phyloP scores from a whole-genome alignment of 2,888 invertebrate genomes.

The Caenorhabditis sp. region DNA sequence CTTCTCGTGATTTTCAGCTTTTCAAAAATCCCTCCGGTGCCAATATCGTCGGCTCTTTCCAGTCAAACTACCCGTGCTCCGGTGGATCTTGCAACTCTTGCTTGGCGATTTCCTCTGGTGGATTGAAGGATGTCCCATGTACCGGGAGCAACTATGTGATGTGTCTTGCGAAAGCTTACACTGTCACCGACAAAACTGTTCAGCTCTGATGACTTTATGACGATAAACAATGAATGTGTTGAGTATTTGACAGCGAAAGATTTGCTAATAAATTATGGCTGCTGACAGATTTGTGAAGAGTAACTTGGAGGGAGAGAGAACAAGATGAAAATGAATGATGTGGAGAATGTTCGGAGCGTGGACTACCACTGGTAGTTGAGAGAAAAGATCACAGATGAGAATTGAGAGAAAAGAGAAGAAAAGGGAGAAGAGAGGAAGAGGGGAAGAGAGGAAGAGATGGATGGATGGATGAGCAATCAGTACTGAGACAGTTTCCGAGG shows the following conservation, averaged over 20 bases:
- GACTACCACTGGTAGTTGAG: not conserved
- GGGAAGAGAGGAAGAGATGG: not conserved
- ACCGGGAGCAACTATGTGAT: not conserved
- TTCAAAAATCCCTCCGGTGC: not conserved
- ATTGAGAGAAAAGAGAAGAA: conserved; percentile 7
- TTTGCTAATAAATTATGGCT: not conserved
- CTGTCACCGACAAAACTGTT: not conserved
- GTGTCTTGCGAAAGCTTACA: not conserved
- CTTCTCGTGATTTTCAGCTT: not conserved
- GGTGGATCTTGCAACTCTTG: not conserved
- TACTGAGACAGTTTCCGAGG: conserved; percentile 54
- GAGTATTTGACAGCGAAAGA: not conserved
- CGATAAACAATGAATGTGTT: too few relatives aligned
- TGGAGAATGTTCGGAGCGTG: not conserved
- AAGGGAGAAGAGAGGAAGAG: conserved; percentile 5
- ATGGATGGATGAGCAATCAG: conserved; percentile 9
- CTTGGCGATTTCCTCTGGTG: not conserved
- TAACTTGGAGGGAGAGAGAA: not conserved
- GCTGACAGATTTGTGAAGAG: too few relatives aligned
- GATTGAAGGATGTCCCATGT: not conserved
- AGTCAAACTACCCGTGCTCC: not conserved
- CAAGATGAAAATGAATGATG: not conserved
- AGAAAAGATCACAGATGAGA: conserved; percentile 20
- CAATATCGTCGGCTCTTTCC: not conserved
- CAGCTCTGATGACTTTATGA: not conserved